These are phyloP conservation scores for Gambusia holbrooki DNA, from an alignment of 2,113 vertebrate species.

Conservation along the genomic window DNA sequence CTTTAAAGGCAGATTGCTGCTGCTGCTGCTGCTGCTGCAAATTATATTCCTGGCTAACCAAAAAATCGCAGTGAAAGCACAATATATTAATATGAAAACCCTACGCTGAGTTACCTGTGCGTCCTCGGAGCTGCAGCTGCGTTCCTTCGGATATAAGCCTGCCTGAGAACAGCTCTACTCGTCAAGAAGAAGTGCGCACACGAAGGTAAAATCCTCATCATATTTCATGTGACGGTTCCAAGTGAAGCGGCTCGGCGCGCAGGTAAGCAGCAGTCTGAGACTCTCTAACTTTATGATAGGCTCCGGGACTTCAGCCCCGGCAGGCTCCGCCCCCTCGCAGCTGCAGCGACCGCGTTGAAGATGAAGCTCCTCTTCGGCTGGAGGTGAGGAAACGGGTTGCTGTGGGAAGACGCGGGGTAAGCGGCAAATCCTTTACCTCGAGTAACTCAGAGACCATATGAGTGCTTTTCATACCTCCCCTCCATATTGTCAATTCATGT, in stretches of 20 bases:
- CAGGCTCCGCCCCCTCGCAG: constrained; percentile 55
- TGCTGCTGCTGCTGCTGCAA: background rate
- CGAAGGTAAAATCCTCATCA: constrained; percentile 62
- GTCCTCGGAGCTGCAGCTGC: constrained; percentile 5
- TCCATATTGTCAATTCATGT: too few relatives aligned
- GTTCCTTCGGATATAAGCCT: constrained; percentile 9
- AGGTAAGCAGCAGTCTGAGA: constrained; percentile 42
- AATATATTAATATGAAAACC: background rate
- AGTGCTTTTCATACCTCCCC: background rate
- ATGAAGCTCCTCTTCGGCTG: constrained; percentile 27
- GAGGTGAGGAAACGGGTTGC: constrained; percentile 25
- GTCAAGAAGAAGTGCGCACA: constrained; percentile 27
- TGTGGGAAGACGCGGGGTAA: background rate
- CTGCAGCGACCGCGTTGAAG: background rate
- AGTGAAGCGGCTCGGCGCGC: constrained; percentile 37
- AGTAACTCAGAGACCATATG: background rate
- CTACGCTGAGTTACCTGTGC: constrained; percentile 53
- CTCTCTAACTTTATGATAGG: constrained; percentile 46
- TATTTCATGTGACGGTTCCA: constrained; percentile 31
- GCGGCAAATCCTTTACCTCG: background rate
- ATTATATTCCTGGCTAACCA: background rate
- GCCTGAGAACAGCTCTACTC: constrained; percentile 17
- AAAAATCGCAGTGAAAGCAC: background rate
- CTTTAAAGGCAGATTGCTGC: background rate
- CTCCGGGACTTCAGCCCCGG: constrained; percentile 40